A percentile compares a stretch with the other conserved stretches of the same genome.
Conservation (phyloP, 2,797 vertebrate species). For the Pangasius macronema region DNA sequence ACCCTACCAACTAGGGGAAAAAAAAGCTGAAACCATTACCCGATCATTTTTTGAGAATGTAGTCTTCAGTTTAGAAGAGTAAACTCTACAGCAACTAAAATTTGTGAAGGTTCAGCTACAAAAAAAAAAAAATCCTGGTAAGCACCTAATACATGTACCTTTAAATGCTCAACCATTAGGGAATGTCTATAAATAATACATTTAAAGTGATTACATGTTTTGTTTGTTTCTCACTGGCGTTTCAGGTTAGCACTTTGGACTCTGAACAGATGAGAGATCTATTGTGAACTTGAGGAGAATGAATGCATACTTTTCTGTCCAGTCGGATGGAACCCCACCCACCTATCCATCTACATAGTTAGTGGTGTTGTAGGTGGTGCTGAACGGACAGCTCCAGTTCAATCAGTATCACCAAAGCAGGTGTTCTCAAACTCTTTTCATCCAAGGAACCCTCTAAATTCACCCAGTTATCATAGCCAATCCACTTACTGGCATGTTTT, state of each 20-base stretch:
- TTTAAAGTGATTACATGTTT: not conserved
- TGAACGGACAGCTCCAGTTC: conserved; percentile 58
- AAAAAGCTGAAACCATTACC: not conserved
- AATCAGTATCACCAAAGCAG: not conserved
- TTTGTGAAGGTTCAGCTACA: not conserved
- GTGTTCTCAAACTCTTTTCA: not conserved
- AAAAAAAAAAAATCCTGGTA: not conserved
- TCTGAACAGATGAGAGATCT: not conserved
- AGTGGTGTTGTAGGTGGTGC: conserved; percentile 41
- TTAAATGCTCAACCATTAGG: not conserved
- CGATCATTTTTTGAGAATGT: not conserved
- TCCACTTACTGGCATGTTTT: not conserved
- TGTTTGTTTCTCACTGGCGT: too few species aligned
- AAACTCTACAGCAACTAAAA: not conserved
- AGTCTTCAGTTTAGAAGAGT: not conserved
- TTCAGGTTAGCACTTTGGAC: not conserved
- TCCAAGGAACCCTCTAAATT: not conserved
- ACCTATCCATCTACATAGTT: not conserved
- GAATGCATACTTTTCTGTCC: not conserved
- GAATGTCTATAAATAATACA: not conserved
- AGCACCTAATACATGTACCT: not conserved
- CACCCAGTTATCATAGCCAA: not conserved
- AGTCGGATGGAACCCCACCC: not conserved
- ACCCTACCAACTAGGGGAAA: too few species aligned
- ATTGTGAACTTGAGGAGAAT: not conserved